Base-by-base conservation (phyloP, 2,113 vertebrate species). In the Calonectris borealis region DNA sequence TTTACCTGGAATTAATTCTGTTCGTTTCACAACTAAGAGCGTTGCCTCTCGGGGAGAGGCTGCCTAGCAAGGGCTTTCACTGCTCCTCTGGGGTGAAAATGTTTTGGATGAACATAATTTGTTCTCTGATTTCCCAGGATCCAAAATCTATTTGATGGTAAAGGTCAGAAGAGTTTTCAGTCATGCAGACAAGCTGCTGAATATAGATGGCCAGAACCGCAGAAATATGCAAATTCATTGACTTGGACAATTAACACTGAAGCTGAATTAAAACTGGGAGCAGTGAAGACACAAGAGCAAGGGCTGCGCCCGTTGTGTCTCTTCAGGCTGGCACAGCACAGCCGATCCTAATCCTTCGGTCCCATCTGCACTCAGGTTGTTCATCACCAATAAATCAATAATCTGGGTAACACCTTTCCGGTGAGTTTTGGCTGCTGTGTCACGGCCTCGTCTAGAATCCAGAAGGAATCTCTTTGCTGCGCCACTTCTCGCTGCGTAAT, bases 181-280 rank as follows among this genome's bases (percentile, higher is more conserved):
- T 64, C 86, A 13, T 44, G 62, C 65, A 92, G 88, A 86, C 27
- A 80, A 87, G 51, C 78, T 85, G 78, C 52, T 25, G 17, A 16
- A 57, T 60, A 55, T 2, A 64, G 88, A 52, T 3, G 2, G 34
- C 26, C 70, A 48, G 42, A 58, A 52, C 62, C 1, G 1, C 70
- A 24, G 86, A 76, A 83, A 73, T 31, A 85, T 18, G 64, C 48
- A 85, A 79, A 94, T 91, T 73, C 90, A 42, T 64, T 77, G 70
- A 36, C 66, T 80, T 5, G 54, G 66, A 87, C 90, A 91, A 92
- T 89, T 94, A 96, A 77, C 81, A 89, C 93, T 96, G 80, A 85
- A 88, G 78, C 71, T 71, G 26, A 83, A 94, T 85, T 68, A 83
- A 70, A 91, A 55, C 49, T 6, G 31, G 70, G 58, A 61, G 36